Percentiles rank a stretch among this genome's conserved stretches.
Evolutionary conservation across 2,797 vertebrate genomes (phyloP).

Genomic region (Buphagus erythrorhynchus): DNA sequence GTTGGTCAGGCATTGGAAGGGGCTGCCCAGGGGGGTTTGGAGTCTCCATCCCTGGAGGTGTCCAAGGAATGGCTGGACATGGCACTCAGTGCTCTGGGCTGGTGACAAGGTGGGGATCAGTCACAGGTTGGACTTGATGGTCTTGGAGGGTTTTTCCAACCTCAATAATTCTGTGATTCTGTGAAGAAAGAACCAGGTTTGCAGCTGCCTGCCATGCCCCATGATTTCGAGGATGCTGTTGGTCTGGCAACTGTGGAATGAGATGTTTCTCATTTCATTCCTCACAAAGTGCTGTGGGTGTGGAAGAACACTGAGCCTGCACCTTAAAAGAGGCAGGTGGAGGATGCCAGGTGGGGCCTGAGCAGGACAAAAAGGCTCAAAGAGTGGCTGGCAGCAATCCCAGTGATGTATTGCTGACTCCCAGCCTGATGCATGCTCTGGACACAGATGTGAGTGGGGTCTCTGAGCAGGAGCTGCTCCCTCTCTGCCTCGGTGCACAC

Average conservation of each 20-base stretch:
- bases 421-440: not conserved
- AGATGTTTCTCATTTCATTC: not conserved
- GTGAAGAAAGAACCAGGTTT: not conserved
- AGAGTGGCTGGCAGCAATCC: not conserved
- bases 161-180: no score
- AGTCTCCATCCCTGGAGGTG: not conserved
- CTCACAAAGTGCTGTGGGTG: not conserved
- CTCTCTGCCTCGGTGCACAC: rapidly evolving
- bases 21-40: not conserved
- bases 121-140: not conserved
- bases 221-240: not conserved
- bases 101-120: not conserved
- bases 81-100: not conserved
- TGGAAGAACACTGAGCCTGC: not conserved
- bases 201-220: rapidly evolving
- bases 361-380: not conserved
- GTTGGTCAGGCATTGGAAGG: not conserved
- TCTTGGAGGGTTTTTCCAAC: not conserved
- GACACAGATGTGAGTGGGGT: rapidly evolving
- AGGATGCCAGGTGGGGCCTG: no score
- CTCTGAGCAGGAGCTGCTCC: not conserved
- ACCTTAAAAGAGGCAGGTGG: not conserved
- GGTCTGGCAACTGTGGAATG: not conserved
- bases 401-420: not conserved
- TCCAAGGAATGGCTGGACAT: rapidly evolving